phyloP scores from a whole-genome alignment of 2,113 vertebrate genomes.

The Fregata magnificens region DNA sequence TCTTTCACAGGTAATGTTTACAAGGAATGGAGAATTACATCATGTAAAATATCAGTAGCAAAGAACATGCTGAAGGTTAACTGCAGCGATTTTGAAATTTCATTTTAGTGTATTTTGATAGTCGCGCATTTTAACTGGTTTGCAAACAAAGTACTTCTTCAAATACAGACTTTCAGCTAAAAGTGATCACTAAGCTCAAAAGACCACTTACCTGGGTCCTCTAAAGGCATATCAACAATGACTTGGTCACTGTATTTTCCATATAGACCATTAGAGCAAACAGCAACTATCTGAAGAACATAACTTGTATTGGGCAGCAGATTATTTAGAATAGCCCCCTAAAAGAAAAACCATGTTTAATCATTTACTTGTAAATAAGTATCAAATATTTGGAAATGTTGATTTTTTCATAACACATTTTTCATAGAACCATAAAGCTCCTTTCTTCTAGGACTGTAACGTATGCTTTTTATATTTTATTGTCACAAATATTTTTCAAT shows the following conservation, averaged over 20 bases:
- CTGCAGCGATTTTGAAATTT: slow-evolving; percentile 52
- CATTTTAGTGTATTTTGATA: background rate
- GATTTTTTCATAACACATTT: background rate
- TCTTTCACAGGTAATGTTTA: background rate
- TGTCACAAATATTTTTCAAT: background rate
- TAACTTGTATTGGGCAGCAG: slow-evolving; percentile 91
- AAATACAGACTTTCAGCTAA: background rate
- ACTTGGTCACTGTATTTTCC: slow-evolving; percentile 88
- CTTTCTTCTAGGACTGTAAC: background rate
- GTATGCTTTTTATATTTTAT: background rate
- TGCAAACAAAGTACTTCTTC: slow-evolving; percentile 52
- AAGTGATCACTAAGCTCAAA: background rate
- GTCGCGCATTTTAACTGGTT: slow-evolving; percentile 47
- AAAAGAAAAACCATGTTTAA: slow-evolving; percentile 46
- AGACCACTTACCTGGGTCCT: slow-evolving; percentile 87
- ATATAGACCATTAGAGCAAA: slow-evolving; percentile 89
- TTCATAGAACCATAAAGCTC: background rate
- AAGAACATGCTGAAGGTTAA: slow-evolving; percentile 36
- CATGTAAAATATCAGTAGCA: slow-evolving; percentile 8
- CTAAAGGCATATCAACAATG: slow-evolving; percentile 84
- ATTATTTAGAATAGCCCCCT: slow-evolving; percentile 94
- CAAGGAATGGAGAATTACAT: slow-evolving; percentile 1
- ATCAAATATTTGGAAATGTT: background rate
- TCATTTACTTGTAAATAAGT: background rate
- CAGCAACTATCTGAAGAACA: slow-evolving; percentile 89